These are phyloP conservation scores for Acanthosepion lycidas DNA, from an alignment of 2,888 invertebrate species.

Conservation along the genomic window DNA sequence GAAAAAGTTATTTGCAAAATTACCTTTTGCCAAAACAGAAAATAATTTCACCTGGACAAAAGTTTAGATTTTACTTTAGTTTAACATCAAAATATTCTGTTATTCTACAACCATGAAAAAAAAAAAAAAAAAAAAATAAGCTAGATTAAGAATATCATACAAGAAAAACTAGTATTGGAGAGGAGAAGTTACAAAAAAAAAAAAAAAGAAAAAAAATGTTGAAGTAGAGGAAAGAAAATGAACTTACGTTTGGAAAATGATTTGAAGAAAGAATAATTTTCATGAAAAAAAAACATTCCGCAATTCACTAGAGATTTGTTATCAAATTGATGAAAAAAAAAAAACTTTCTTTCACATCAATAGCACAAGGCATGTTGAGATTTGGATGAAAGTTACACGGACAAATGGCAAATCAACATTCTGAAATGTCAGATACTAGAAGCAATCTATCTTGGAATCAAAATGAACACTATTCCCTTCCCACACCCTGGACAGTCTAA, in stretches of 20 bases:
- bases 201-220: too few relatives aligned
- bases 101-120: background rate
- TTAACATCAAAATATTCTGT: too few relatives aligned
- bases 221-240: too few relatives aligned
- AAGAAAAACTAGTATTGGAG: too few relatives aligned
- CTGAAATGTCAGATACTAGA: background rate
- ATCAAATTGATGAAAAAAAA: background rate
- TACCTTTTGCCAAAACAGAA: too few relatives aligned
- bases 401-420: conserved; percentile 10
- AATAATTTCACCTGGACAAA: too few relatives aligned
- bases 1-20: too few relatives aligned
- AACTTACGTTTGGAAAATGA: background rate
- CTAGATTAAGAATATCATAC: too few relatives aligned
- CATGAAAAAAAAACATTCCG: background rate
- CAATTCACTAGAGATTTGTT: background rate
- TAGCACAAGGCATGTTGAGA: background rate
- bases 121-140: background rate
- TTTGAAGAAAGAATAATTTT: background rate
- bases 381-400: background rate
- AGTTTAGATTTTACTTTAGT: too few relatives aligned
- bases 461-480: background rate
- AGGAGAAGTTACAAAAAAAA: too few relatives aligned
- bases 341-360: background rate
- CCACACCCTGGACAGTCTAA: too few relatives aligned
- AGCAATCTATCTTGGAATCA: background rate